Base-by-base conservation (phyloP, 2,797 vertebrate genomes). In the Chaunax sp. region DNA sequence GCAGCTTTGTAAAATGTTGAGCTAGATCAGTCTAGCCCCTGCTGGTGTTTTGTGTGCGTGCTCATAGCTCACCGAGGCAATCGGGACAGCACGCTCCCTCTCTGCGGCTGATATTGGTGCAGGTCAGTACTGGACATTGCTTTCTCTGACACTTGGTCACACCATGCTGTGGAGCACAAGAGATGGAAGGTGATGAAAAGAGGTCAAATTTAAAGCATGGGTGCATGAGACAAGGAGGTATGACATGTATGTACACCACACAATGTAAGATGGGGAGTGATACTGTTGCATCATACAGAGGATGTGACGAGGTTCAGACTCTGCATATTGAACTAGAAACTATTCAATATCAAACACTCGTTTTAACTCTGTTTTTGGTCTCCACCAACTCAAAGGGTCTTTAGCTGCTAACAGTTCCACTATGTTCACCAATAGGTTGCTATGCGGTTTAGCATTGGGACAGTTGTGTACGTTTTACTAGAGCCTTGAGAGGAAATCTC, bases 141-240 rank as follows among this genome's bases (percentile, higher is more conserved):
- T 98, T 96, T 79, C 95, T 94, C 86, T 97, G 96, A 87, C 98
- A 99, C 73, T 98, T 96, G 0, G 97, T 97, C 62, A 96, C 95
- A 0, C 98, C 98, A 0, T 97, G 94, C 98, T 99, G 89, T 23
- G 40, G 74, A 55, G 38, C 41, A 40, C 53, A 14, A 52, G 50
- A 62, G 12, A 41, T 0, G 4, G 28, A 35, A 35, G 33, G 53
- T 2, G 19, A 35, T 43, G 28, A 53, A 18, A 53, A 20, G 6
- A 30, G 20, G 9, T 3, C 40, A 47, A 35, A 43, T 41, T 10
- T 4, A 49, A 35, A 16, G 1, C 3, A 28, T 6, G 66, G 14
- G 2, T 20, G 25, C 51, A 23, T 23, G 15, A 41, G 40, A 12
- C 23, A 18, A 25, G 25, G 33, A 38, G 18, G 5, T 37, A 22